Conservation (phyloP, 2,113 vertebrate genomes). For the Heterochromis multidens region DNA sequence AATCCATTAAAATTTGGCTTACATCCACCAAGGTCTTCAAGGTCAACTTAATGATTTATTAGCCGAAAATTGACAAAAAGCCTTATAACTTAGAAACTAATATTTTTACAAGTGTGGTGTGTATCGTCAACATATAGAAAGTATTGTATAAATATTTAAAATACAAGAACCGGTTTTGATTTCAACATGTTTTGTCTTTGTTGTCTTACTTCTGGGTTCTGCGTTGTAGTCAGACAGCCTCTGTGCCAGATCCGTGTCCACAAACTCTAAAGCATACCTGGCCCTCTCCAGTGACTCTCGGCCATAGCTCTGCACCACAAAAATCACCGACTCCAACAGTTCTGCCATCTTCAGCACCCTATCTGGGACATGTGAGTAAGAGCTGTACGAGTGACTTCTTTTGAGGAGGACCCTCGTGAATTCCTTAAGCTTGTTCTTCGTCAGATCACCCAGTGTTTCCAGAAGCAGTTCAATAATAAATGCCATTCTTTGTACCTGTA, state of each 20-base stretch:
- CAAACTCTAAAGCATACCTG: rapidly evolving
- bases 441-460: background rate
- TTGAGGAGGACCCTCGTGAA: background rate
- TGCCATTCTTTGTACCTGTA: background rate
- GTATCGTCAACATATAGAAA: too few relatives aligned
- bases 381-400: too few relatives aligned
- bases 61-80: too few relatives aligned
- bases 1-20: too few relatives aligned
- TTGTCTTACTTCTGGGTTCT: background rate
- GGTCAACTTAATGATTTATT: too few relatives aligned
- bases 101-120: too few relatives aligned
- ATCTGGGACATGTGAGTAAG: background rate
- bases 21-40: too few relatives aligned
- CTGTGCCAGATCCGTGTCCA: background rate
- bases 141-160: too few relatives aligned
- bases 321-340: background rate
- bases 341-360: background rate
- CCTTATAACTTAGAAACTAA: too few relatives aligned
- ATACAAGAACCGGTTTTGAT: background rate
- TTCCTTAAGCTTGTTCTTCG: rapidly evolving
- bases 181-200: background rate
- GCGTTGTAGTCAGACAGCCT: background rate
- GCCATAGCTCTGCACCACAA: background rate
- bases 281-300: background rate
- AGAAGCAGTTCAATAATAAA: background rate